Conservation (phyloP, 2,888 invertebrate genomes). For the Acronicta leporina region DNA sequence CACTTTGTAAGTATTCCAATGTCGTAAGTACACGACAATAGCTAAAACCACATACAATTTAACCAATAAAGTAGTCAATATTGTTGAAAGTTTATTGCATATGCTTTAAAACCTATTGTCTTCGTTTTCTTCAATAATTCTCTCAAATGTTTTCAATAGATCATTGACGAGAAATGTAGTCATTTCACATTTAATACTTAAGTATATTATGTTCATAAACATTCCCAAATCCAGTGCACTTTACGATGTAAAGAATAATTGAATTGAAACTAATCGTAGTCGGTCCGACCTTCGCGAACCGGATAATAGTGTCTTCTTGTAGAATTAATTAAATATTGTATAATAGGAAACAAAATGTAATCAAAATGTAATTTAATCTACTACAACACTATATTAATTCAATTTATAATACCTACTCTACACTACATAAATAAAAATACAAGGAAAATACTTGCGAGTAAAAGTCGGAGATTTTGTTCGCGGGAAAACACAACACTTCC, state of each 20-base stretch:
- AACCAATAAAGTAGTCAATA: constrained; percentile 6
- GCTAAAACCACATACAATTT: neutral
- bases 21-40: neutral
- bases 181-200: constrained; percentile 12
- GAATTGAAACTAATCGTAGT: constrained; percentile 61
- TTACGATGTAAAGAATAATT: constrained; percentile 36
- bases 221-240: constrained; percentile 20
- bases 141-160: constrained; percentile 11
- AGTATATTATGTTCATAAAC: constrained; percentile 10
- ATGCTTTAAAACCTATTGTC: constrained; percentile 13
- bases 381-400: constrained; percentile 1
- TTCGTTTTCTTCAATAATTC: constrained; percentile 3
- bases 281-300: constrained; percentile 61
- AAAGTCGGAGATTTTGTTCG: constrained; percentile 44
- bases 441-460: constrained; percentile 57
- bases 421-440: constrained; percentile 39
- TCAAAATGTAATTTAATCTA: constrained; percentile 17
- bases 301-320: constrained; percentile 47
- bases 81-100: neutral
- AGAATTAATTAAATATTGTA: constrained; percentile 19
- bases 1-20: neutral
- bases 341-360: constrained; percentile 17
- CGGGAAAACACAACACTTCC: constrained; percentile 53
- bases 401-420: constrained; percentile 20
- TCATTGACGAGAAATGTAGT: constrained; percentile 10